phyloP scores from a whole-genome alignment of 2,113 vertebrate species.

The Lipotes vexillifer region DNA sequence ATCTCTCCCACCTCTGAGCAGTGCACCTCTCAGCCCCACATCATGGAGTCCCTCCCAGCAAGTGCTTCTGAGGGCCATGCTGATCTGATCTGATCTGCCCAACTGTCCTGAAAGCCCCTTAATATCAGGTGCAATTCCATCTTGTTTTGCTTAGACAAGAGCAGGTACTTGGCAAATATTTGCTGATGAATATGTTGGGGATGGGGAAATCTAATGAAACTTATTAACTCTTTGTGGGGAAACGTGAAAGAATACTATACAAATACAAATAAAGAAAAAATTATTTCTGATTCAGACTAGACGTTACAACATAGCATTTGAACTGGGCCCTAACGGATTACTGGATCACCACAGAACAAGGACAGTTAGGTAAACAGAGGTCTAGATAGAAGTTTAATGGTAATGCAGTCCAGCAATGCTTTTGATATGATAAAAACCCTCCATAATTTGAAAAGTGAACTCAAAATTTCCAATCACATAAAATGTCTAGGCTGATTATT shows the following conservation, averaged over 20 bases:
- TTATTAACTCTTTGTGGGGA: constrained; percentile 56
- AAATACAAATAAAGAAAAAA: constrained; percentile 41
- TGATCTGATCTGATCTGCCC: background rate
- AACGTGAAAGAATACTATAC: constrained; percentile 41
- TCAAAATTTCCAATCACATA: background rate
- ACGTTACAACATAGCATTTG: background rate
- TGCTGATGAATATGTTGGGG: constrained; percentile 35
- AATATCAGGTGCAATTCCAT: constrained; percentile 32
- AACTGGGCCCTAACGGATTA: background rate
- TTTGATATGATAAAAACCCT: background rate
- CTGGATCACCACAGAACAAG: background rate
- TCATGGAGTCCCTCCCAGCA: background rate
- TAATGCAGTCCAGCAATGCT: background rate
- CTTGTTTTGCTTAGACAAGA: constrained; percentile 3
- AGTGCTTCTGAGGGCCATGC: background rate
- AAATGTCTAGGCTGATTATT: background rate
- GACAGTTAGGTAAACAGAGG: background rate
- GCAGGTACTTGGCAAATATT: constrained; percentile 49
- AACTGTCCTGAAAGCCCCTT: constrained; percentile 7
- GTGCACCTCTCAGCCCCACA: background rate
- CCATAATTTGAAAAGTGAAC: background rate
- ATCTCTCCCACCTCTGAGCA: background rate
- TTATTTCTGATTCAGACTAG: constrained; percentile 26
- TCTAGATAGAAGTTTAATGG: background rate
- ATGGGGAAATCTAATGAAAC: constrained; percentile 36